These are phyloP conservation scores for Siniperca scherzeri DNA, from an alignment of 2,797 vertebrate genomes.

Conservation along the genomic window DNA sequence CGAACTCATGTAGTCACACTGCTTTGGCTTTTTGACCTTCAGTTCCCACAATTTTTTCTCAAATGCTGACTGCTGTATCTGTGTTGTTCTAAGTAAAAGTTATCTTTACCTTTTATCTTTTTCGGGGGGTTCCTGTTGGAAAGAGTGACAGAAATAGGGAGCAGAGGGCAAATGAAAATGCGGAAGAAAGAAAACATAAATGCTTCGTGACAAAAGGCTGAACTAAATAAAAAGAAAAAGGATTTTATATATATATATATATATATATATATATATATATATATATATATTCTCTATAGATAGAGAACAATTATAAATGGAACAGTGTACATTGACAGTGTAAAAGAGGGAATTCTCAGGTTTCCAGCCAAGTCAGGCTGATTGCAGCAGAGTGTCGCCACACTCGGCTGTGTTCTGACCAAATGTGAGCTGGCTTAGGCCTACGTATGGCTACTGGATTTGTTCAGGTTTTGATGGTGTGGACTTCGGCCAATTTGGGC, in stretches of 20 bases:
- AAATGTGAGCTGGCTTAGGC: not conserved
- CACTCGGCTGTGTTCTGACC: not conserved
- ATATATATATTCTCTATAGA: too few relatives aligned
- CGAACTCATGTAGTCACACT: conserved; percentile 44
- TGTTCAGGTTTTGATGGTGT: not conserved
- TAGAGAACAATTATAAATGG: not conserved
- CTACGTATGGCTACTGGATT: not conserved
- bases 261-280: too few relatives aligned
- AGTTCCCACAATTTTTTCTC: not conserved
- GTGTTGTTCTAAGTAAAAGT: not conserved
- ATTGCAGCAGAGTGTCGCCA: not conserved
- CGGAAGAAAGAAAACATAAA: not conserved
- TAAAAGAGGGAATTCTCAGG: not conserved
- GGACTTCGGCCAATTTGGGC: too few relatives aligned
- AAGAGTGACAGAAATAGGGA: not conserved
- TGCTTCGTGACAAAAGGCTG: not conserved
- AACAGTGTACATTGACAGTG: not conserved
- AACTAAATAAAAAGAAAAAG: not conserved
- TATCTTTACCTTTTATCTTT: conserved; percentile 1
- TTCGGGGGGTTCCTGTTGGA: not conserved
- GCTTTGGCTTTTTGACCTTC: conserved; percentile 58
- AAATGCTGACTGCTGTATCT: not conserved
- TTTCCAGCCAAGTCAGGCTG: not conserved
- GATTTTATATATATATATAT: too few relatives aligned
- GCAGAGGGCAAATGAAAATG: not conserved